These are phyloP conservation scores for Mus musculus DNA, from an alignment of 2,113 vertebrate species.

Conservation along the genomic window GRCm39 chr1:130780501-130781000, in stretches of 20 bases:
- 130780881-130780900: neutral
- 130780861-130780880: neutral
- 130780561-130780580: neutral
- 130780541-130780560: too few species aligned
- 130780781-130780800: neutral
- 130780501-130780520: too few species aligned
- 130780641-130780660: neutral
- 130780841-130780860: neutral
- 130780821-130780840: neutral
- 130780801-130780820: neutral
- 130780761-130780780: too few species aligned
- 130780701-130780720: too few species aligned
- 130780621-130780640: too few species aligned
- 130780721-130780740: neutral
- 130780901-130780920: conserved; percentile 11
- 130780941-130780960: neutral
- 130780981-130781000: neutral
- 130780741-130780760: too few species aligned
- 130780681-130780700: too few species aligned
- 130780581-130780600: too few species aligned
- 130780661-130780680: too few species aligned
- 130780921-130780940: neutral
- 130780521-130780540: neutral
- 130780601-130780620: neutral
- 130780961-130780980: neutral